Conservation (phyloP, 2,888 invertebrate genomes). For the Unio pictorum region DNA sequence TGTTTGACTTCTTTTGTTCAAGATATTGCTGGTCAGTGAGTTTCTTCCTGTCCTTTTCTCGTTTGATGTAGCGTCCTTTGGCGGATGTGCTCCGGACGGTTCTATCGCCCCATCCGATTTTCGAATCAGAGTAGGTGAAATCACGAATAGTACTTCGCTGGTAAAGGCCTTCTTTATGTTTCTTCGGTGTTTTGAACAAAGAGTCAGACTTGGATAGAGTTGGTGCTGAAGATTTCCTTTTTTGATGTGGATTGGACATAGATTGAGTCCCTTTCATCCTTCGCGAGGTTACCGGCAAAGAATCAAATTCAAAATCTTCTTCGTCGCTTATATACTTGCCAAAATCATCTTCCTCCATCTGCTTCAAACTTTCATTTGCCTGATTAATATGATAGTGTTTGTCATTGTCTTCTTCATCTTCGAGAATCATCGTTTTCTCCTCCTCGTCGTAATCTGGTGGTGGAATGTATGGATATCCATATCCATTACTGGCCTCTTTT, state of each 20-base stretch:
- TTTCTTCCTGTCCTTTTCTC: constrained; percentile 31
- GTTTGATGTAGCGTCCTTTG: constrained; percentile 45
- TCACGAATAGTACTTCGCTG: constrained; percentile 40
- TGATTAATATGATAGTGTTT: constrained; percentile 4
- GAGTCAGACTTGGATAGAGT: constrained; percentile 7
- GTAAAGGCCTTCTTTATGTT: neutral
- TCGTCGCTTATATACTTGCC: constrained; percentile 40
- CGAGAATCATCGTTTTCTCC: constrained; percentile 33
- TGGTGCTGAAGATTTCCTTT: constrained; percentile 4
- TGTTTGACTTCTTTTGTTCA: neutral
- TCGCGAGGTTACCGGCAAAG: neutral
- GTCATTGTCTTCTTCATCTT: constrained; percentile 20
- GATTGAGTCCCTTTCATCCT: too few relatives aligned
- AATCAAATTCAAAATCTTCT: constrained; percentile 36
- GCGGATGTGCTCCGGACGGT: constrained; percentile 47
- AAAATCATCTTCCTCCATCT: constrained; percentile 42
- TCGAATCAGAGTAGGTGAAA: constrained; percentile 43
- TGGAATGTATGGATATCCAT: constrained; percentile 37
- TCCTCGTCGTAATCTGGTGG: constrained; percentile 48
- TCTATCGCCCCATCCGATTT: constrained; percentile 46
- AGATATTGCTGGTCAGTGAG: constrained; percentile 2
- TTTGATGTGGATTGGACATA: constrained; percentile 2
- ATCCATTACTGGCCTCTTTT: neutral
- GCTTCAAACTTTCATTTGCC: constrained; percentile 11
- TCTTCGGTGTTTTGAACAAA: neutral